phyloP scores from a whole-genome alignment of 2,113 vertebrate species.

The human (Homo sapiens) region GRCh38 chr13:65430001-65430500 shows the following conservation, averaged over 20 bases:
- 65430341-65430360: not conserved
- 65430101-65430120: not conserved
- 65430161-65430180: not conserved
- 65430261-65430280: not conserved
- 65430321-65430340: not conserved
- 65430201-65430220: not conserved
- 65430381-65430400: not conserved
- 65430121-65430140: not conserved
- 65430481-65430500: not conserved
- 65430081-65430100: not conserved
- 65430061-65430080: not conserved
- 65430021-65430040: not conserved
- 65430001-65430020: not conserved
- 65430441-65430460: not conserved
- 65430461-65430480: not conserved
- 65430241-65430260: too few species aligned
- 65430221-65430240: not conserved
- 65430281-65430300: not conserved
- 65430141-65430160: not conserved
- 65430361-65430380: not conserved
- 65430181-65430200: not conserved
- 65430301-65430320: not conserved
- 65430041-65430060: not conserved
- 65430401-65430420: not conserved
- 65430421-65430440: not conserved